These are phyloP conservation scores for Chaetorhynchus papuensis DNA, from an alignment of 2,113 vertebrate genomes.

Conservation along the genomic window DNA sequence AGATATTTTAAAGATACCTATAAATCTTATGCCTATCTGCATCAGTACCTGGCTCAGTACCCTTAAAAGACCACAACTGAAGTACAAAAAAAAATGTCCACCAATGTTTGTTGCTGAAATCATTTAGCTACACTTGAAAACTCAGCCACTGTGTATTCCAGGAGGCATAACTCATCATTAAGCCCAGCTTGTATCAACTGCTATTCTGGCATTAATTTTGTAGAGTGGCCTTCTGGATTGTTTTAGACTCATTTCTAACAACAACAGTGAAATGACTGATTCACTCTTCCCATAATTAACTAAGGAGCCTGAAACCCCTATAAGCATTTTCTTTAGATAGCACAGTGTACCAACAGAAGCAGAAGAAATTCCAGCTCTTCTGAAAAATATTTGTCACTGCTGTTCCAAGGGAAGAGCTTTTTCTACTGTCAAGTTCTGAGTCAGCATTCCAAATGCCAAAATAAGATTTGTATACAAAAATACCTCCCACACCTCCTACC, in stretches of 20 bases:
- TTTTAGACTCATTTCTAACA: neutral
- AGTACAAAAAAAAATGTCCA: neutral
- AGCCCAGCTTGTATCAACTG: neutral
- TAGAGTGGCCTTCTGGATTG: conserved; percentile 10
- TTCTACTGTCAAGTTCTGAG: neutral
- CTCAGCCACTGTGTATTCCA: neutral
- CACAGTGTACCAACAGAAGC: neutral
- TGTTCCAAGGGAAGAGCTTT: neutral
- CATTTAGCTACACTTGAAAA: neutral
- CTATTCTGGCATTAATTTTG: neutral
- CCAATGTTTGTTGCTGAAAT: neutral
- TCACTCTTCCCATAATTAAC: neutral
- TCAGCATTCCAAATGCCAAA: neutral
- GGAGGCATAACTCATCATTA: neutral
- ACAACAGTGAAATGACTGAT: neutral
- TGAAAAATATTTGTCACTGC: neutral
- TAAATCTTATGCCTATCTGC: neutral
- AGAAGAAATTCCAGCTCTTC: neutral
- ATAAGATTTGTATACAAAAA: neutral
- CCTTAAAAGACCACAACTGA: neutral
- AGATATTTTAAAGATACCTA: neutral
- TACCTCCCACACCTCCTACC: neutral
- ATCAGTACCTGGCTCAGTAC: neutral
- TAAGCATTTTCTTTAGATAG: neutral
- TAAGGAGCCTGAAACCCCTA: neutral